These are phyloP conservation scores for Sciurus vulgaris DNA, from an alignment of 2,797 vertebrate species.

Conservation along the genomic window DNA sequence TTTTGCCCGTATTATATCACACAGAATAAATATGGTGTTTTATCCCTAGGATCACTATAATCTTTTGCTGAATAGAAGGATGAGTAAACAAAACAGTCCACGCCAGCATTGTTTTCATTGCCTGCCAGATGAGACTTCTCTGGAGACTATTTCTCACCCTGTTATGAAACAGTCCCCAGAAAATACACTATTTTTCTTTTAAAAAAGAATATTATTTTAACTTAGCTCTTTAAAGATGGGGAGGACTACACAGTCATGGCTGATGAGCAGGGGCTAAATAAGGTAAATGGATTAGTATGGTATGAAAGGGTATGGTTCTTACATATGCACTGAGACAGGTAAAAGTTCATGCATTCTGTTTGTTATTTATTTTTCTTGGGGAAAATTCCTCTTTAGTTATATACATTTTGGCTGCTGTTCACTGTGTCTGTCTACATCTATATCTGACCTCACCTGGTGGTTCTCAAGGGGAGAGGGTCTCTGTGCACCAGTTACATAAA, in stretches of 20 bases:
- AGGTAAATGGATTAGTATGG: neutral
- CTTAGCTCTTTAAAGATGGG: neutral
- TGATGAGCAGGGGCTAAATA: neutral
- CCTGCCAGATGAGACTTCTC: neutral
- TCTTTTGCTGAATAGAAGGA: neutral
- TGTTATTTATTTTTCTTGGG: neutral
- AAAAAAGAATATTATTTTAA: constrained; percentile 13
- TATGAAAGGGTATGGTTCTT: neutral
- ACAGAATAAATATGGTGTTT: neutral
- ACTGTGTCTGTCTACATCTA: neutral
- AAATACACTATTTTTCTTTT: neutral
- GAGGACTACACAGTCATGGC: neutral
- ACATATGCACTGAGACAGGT: neutral
- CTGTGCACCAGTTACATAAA: neutral
- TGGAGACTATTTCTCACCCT: no score
- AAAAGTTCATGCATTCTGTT: neutral
- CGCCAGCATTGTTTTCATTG: neutral
- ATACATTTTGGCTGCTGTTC: neutral
- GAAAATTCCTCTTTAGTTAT: neutral
- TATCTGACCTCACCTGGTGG: neutral
- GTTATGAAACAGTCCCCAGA: no score
- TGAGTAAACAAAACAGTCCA: neutral
- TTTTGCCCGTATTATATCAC: neutral
- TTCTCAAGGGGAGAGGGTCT: neutral
- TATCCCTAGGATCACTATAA: neutral